These are phyloP conservation scores for Lamprologus sp. DNA, from an alignment of 2,113 vertebrate genomes.

Conservation along the genomic window DNA sequence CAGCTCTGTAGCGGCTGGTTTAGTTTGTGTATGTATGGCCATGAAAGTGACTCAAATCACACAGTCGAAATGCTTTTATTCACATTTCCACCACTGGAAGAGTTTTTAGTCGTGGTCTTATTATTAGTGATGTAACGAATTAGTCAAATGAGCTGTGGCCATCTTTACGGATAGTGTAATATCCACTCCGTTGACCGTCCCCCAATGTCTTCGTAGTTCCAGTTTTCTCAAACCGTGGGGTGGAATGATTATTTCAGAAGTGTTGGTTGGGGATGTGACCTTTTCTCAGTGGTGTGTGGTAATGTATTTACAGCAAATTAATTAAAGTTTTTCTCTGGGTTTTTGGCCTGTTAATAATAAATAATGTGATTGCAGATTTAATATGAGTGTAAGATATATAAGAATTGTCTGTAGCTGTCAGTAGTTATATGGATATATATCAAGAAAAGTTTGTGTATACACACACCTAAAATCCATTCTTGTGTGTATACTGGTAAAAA, in stretches of 20 bases:
- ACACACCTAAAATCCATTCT: not conserved
- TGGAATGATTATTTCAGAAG: not conserved
- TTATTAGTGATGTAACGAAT: not conserved
- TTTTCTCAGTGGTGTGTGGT: fast-evolving
- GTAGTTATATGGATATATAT: not conserved
- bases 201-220: not conserved
- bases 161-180: not conserved
- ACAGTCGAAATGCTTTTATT: not conserved
- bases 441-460: not conserved
- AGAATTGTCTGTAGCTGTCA: not conserved
- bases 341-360: not conserved
- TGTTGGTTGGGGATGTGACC: not conserved
- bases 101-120: not conserved
- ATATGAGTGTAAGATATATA: fast-evolving
- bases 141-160: not conserved
- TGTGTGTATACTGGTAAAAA: not conserved
- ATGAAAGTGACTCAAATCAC: not conserved
- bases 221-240: not conserved
- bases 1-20: not conserved
- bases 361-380: not conserved
- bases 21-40: not conserved
- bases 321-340: fast-evolving
- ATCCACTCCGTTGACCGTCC: fast-evolving
- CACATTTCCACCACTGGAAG: not conserved
- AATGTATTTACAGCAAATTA: not conserved